Evolutionary conservation across 2,888 invertebrate genomes (phyloP), one percentile per base, ranked within the genome.

Genomic region (Iselma pallidipennis): DNA sequence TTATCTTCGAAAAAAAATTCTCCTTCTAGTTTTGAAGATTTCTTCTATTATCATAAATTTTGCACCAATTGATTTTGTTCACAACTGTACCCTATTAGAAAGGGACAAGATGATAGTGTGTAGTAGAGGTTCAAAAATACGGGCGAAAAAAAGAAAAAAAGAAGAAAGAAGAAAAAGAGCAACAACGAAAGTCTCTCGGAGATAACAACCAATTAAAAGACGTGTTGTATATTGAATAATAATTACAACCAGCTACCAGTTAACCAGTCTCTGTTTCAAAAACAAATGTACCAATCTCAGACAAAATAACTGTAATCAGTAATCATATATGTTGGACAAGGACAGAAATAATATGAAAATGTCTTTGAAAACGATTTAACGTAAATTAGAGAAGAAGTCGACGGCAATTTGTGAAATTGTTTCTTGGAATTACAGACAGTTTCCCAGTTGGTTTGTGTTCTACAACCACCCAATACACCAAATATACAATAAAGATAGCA

Each of bases 171-270:
- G 23, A 45, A 45, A 21, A 19, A 21, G 21, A 37, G 14, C 66
- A 63, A 67, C 62, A 68, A 45, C 45, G 23, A 45, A 45, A 45
- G 12, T 45, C 45, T 45, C 45, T 23, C 57, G 66, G 70, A 78
- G 80, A 81, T 81, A 80, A 79, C 78, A 78, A 79, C 81, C 81
- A 82, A 82, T 82, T 82, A 82, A 82, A 81, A 81, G 80, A 77
- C 80, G 79, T 80, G 81, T 80, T 78, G 81, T 79, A 80, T 81
- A 81, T 80, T 80, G 81, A 81, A 81, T 81, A 80, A 80, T 81
- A 81, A 82, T 81, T 81, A 81, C 77, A 76, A 74, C 71, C 73
- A 74, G 78, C 78, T 78, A 75, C 80, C 74, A 76, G 45, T 45
- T 45, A n/a, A 23, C 45, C 45, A 45, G 45, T 76, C 76, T 45